These are phyloP conservation scores for Tenrec ecaudatus DNA, from an alignment of 2,113 vertebrate species.

Conservation along the genomic window DNA sequence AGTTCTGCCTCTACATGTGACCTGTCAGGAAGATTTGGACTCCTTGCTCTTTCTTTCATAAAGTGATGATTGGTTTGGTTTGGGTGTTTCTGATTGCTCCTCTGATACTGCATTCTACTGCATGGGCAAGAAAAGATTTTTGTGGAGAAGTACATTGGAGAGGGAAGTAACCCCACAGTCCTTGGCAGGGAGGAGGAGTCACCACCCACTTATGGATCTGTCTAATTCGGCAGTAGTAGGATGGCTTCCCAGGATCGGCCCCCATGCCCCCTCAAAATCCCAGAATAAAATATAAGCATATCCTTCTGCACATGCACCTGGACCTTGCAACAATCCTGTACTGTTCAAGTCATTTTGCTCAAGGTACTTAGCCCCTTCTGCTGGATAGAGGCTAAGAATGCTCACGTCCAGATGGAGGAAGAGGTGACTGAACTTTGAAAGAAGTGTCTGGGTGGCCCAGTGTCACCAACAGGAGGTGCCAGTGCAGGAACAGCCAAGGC, in stretches of 20 bases:
- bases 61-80: not conserved
- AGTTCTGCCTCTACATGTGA: not conserved
- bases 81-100: not conserved
- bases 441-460: not conserved
- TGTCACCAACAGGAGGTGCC: not conserved
- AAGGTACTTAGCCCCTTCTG: not conserved
- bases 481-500: not conserved
- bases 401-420: not conserved
- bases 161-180: not conserved
- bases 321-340: not conserved
- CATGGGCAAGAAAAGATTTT: not conserved
- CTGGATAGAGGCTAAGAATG: not conserved
- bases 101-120: not conserved
- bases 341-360: not conserved
- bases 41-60: not conserved
- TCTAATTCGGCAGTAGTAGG: not conserved
- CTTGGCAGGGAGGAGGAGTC: not conserved
- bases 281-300: not conserved
- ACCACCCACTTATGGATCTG: not conserved
- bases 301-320: not conserved
- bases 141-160: not conserved
- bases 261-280: not conserved
- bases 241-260: not conserved
- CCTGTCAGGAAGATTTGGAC: not conserved
- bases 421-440: not conserved